Percentiles rank a stretch among this genome's conserved stretches.
phyloP scores from a whole-genome alignment of 2,888 invertebrate species.

The Protonemura montana region DNA sequence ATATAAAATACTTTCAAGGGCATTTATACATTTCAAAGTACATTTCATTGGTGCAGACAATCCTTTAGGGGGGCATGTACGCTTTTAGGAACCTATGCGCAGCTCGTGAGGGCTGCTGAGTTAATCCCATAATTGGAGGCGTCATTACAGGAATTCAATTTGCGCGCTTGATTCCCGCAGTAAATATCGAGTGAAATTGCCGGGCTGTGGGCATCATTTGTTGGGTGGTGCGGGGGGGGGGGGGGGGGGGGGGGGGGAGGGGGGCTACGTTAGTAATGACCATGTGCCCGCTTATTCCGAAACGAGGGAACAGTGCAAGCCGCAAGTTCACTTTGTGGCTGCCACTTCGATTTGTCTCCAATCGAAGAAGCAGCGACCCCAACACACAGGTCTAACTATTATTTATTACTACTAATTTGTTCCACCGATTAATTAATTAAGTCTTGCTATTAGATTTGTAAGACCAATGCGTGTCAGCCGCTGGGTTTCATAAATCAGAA shows the following conservation, averaged over 20 bases:
- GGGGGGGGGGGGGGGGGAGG: not conserved
- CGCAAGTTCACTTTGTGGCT: not conserved
- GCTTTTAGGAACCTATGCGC: not conserved
- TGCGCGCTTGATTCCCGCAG: constrained; percentile 18
- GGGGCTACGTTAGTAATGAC: constrained; percentile 26
- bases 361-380: not conserved
- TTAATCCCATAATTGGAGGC: constrained; percentile 46
- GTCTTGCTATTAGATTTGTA: not conserved
- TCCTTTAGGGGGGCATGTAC: too few species aligned
- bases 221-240: not conserved
- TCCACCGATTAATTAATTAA: constrained; percentile 20
- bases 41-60: too few species aligned
- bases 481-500: not conserved
- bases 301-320: not conserved
- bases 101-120: constrained; percentile 27
- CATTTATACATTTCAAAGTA: too few species aligned
- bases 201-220: too few species aligned
- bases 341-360: not conserved
- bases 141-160: constrained; percentile 46
- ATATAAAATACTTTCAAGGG: too few species aligned
- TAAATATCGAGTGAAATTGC: constrained; percentile 12
- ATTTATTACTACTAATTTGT: constrained; percentile 33
- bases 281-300: not conserved
- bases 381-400: not conserved
- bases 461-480: not conserved